Percentiles rank a stretch among this genome's conserved stretches.
phyloP scores from a whole-genome alignment of 2,888 invertebrate species.

The Argyra leucocephala region DNA sequence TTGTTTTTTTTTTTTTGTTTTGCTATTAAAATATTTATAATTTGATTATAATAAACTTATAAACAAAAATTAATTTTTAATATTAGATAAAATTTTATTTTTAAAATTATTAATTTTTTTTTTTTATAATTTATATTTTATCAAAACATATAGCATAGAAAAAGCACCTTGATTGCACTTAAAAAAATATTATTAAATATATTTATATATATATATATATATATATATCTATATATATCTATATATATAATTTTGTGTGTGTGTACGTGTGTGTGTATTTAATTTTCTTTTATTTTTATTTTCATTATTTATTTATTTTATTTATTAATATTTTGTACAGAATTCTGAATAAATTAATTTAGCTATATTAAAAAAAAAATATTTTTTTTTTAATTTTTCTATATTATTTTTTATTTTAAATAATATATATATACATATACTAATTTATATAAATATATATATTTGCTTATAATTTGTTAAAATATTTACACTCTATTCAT shows the following conservation, averaged over 20 bases:
- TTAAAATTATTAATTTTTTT: not conserved
- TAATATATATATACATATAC: not conserved
- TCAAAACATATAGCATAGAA: slow-evolving; percentile 5
- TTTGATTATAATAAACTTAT: not conserved
- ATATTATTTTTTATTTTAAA: not conserved
- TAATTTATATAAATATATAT: not conserved
- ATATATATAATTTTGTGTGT: not conserved
- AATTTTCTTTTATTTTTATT: not conserved
- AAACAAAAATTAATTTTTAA: not conserved
- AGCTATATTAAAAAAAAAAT: not conserved
- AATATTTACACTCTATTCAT: slow-evolving; percentile 13
- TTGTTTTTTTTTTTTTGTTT: not conserved
- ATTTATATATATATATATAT: not conserved
- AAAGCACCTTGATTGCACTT: slow-evolving; percentile 9
- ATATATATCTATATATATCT: not conserved
- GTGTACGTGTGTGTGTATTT: not conserved
- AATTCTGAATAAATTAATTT: not conserved
- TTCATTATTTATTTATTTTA: not conserved
- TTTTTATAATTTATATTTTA: not conserved
- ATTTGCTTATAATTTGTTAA: not conserved
- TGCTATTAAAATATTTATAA: not conserved
- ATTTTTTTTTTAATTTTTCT: not conserved
- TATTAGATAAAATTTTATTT: not conserved
- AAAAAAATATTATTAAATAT: not conserved
- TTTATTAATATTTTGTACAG: not conserved